These are phyloP conservation scores for Tenthredo livida DNA, from an alignment of 2,888 invertebrate species.

Conservation along the genomic window DNA sequence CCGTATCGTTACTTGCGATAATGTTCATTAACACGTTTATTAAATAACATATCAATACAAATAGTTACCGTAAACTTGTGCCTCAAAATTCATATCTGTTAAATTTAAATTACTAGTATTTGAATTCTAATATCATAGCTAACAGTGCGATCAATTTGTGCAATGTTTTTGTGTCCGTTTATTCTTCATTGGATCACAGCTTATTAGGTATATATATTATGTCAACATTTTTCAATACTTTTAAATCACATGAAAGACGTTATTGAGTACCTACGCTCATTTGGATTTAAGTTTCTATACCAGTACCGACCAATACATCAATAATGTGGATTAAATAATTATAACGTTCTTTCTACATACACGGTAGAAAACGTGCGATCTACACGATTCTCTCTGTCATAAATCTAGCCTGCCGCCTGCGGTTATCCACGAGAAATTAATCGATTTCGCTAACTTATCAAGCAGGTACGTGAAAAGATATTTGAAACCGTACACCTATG, in stretches of 20 bases:
- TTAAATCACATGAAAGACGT: neutral
- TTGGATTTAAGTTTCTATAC: neutral
- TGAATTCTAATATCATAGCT: neutral
- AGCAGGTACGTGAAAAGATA: neutral
- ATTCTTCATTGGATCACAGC: constrained; percentile 6
- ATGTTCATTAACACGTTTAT: neutral
- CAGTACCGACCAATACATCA: too few species aligned
- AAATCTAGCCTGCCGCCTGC: neutral
- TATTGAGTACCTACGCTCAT: neutral
- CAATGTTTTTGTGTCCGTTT: constrained; percentile 19
- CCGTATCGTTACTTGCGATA: neutral
- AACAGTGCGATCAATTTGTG: constrained; percentile 8
- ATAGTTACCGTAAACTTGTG: constrained; percentile 24
- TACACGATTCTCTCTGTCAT: neutral
- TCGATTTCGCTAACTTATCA: constrained; percentile 7
- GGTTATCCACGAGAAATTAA: neutral
- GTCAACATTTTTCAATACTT: neutral
- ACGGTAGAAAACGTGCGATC: neutral
- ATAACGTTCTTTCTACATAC: neutral
- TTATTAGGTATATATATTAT: neutral
- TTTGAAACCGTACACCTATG: constrained; percentile 30
- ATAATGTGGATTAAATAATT: neutral
- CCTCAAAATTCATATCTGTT: constrained; percentile 38
- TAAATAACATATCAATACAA: constrained; percentile 25
- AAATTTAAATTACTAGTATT: neutral